Evolutionary conservation across 2,888 invertebrate species (phyloP), one percentile per base, ranked within the genome.

Genomic region (Platycheirus rosarum): DNA sequence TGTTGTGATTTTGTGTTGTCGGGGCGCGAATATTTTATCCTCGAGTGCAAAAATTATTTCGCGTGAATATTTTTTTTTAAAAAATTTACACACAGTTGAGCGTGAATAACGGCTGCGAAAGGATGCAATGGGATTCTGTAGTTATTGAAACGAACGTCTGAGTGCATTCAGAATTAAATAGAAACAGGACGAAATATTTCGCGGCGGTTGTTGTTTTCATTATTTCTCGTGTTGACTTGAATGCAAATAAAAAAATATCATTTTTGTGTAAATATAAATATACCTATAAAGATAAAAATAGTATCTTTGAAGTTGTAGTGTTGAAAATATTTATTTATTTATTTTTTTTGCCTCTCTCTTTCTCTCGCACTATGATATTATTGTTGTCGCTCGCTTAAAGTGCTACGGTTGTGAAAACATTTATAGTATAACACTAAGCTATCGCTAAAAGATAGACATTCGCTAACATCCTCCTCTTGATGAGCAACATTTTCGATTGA

Each of bases 61-160:
- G 29, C 29, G 66, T 76, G 53, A 16, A 48, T 48, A 8, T 40
- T 60, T 16, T 70, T 66, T 77, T 80, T n/a, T n/a, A n/a, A 51
- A 51, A 35, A 48, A 40, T 53, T 32, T 29, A 48, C 37, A 53
- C 60, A 77, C 90, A 90, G 90, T 90, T 89, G 87, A 89, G 87
- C 89, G 90, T 89, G 90, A 90, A 89, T 88, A 88, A 89, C 89
- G 88, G 88, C 87, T 87, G 89, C 88, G 89, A 88, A 88, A 89
- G 90, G 88, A 87, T 86, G 87, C 86, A 84, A 86, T 84, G 29
- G 46, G 32, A 44, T 26, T 60, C 44, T 63, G 8, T 68, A 13
- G 13, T 48, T 37, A 29, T 18, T 53, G 35, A 49, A 51, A 62
- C 68, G 46, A 20, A 60, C 26, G 26, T 51, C 26, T 42, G 16